These are phyloP conservation scores for Halocynthia roretzi DNA, from an alignment of 23 tunicate genomes.

Conservation along the genomic window DNA sequence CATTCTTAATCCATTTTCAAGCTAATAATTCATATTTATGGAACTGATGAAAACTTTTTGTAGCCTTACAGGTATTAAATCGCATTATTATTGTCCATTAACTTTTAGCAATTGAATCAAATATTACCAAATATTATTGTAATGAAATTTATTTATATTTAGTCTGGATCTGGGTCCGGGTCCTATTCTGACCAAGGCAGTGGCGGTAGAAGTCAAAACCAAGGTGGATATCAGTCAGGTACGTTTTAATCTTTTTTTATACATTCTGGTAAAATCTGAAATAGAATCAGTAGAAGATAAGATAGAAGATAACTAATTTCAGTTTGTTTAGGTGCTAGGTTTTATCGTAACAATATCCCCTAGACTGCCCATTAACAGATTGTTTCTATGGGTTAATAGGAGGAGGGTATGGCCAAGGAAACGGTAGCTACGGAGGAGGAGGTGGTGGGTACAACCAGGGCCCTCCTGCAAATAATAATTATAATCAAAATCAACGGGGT, in stretches of 20 bases:
- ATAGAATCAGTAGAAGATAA: neutral
- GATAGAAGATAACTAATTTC: neutral
- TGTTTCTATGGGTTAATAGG: too few relatives aligned
- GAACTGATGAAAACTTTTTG: too few relatives aligned
- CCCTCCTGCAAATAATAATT: neutral
- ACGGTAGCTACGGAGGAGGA: neutral
- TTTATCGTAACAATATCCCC: neutral
- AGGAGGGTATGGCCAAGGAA: neutral
- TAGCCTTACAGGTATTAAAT: too few relatives aligned
- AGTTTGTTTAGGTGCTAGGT: neutral
- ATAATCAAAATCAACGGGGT: constrained; percentile 23
- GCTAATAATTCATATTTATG: too few relatives aligned
- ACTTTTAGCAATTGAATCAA: too few relatives aligned
- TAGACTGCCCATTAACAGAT: too few relatives aligned
- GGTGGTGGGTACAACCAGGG: constrained; percentile 20
- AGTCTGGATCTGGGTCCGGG: too few relatives aligned
- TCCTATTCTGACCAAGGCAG: neutral
- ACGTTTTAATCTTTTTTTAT: neutral
- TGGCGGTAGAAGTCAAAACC: neutral
- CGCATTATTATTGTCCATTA: too few relatives aligned
- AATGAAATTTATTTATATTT: too few relatives aligned
- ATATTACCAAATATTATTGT: too few relatives aligned
- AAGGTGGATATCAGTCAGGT: constrained; percentile 23
- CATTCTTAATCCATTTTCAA: too few relatives aligned
- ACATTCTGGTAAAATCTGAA: neutral